Conservation (phyloP, 1,140 invertebrate species). For the Trialeurodes vaporariorum region DNA sequence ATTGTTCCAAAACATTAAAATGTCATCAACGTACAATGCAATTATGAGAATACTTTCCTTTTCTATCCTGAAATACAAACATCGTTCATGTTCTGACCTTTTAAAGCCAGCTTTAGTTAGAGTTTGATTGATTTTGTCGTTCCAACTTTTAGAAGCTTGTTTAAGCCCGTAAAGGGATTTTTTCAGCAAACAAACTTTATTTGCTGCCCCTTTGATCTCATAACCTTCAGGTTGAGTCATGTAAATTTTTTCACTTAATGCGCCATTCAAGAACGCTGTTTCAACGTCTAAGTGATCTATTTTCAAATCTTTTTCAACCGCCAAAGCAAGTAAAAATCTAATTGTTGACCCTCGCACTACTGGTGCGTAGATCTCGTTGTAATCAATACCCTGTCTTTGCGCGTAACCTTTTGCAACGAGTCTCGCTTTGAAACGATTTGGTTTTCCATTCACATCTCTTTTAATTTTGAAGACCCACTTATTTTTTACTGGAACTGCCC, state of each 20-base stretch:
- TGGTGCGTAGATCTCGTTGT: conserved; percentile 24
- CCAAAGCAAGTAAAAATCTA: conserved; percentile 3
- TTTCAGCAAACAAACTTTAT: conserved; percentile 28
- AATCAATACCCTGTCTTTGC: conserved; percentile 26
- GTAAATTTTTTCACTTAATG: conserved; percentile 35
- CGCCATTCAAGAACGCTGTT: too few species aligned
- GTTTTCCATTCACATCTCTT: conserved; percentile 22
- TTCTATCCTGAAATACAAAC: too few species aligned
- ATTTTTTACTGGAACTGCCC: conserved; percentile 25
- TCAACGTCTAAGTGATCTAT: too few species aligned
- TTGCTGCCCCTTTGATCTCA: conserved; percentile 17
- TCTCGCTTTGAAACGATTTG: conserved; percentile 31
- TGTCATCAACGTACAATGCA: too few species aligned
- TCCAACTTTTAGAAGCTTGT: conserved; percentile 35
- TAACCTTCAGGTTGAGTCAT: conserved; percentile 33
- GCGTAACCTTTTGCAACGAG: conserved; percentile 26
- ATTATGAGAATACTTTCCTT: too few species aligned
- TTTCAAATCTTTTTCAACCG: conserved; percentile 31
- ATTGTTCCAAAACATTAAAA: too few species aligned
- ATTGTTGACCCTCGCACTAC: conserved; percentile 16
- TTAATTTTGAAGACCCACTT: conserved; percentile 35
- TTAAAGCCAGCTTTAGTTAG: conserved; percentile 14
- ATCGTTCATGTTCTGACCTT: conserved; percentile 18
- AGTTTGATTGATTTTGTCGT: conserved; percentile 24
- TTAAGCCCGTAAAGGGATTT: conserved; percentile 37